These are phyloP conservation scores for Arge pagana DNA, from an alignment of 2,888 invertebrate species.

Conservation along the genomic window DNA sequence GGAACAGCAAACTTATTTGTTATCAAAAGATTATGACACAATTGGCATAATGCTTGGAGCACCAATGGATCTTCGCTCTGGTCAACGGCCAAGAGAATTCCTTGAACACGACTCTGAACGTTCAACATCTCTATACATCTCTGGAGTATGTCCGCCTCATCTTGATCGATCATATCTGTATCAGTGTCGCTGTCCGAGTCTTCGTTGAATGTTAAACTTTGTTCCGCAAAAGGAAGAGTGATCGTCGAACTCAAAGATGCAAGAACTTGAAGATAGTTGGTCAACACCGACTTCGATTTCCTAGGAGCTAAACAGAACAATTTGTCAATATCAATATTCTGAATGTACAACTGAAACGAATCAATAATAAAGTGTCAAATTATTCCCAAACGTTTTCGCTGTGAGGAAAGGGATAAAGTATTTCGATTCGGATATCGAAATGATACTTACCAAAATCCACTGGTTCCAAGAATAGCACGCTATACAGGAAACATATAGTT, in stretches of 20 bases:
- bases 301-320: conserved; percentile 32
- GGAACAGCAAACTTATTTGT: conserved; percentile 82
- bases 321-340: background rate
- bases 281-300: conserved; percentile 45
- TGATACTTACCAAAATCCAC: conserved; percentile 66
- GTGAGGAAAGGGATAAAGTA: conserved; percentile 2
- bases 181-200: conserved; percentile 65
- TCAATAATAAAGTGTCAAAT: conserved; percentile 2
- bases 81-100: conserved; percentile 61
- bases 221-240: conserved; percentile 55
- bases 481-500: conserved; percentile 71
- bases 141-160: conserved; percentile 60
- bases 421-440: background rate
- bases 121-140: conserved; percentile 71
- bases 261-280: conserved; percentile 65
- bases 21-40: conserved; percentile 83
- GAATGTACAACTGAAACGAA: background rate
- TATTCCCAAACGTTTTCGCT: background rate
- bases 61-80: conserved; percentile 61
- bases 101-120: conserved; percentile 65
- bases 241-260: conserved; percentile 59
- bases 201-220: conserved; percentile 60
- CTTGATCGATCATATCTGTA: conserved; percentile 63
- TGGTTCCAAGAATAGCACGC: conserved; percentile 71
- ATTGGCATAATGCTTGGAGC: conserved; percentile 71